Evolutionary conservation across 2,797 vertebrate species (phyloP).

Genomic region (Periparus ater): DNA sequence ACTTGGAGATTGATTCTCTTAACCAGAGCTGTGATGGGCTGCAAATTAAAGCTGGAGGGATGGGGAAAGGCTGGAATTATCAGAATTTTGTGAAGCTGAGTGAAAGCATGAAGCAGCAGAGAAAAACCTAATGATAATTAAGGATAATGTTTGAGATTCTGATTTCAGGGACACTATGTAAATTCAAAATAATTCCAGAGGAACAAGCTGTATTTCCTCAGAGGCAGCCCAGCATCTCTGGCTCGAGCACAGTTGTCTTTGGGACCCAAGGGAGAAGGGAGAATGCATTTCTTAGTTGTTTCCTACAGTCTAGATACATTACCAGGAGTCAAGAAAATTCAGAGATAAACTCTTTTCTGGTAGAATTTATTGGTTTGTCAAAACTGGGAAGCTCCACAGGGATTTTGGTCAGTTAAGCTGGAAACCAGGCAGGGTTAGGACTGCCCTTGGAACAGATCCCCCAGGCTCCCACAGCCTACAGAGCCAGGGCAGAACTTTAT

Average conservation of each 20-base stretch:
- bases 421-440: not conserved
- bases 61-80: slow-evolving; percentile 9
- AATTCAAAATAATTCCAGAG: not conserved
- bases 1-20: slow-evolving; percentile 60
- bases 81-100: not conserved
- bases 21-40: slow-evolving; percentile 21
- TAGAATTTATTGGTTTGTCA: not conserved
- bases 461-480: not conserved
- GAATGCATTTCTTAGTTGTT: not conserved
- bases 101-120: not conserved
- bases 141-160: not conserved
- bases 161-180: not conserved
- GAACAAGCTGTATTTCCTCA: not conserved
- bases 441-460: not conserved
- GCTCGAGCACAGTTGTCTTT: not conserved
- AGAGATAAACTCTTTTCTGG: not conserved
- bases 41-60: slow-evolving; percentile 50
- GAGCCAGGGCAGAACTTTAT: not conserved
- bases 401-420: not conserved
- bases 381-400: not conserved
- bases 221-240: not conserved
- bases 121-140: slow-evolving; percentile 36
- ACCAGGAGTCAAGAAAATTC: not conserved
- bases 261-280: not conserved
- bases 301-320: not conserved